phyloP scores from a whole-genome alignment of 2,888 invertebrate species.

The Cheiracanthium punctorium region DNA sequence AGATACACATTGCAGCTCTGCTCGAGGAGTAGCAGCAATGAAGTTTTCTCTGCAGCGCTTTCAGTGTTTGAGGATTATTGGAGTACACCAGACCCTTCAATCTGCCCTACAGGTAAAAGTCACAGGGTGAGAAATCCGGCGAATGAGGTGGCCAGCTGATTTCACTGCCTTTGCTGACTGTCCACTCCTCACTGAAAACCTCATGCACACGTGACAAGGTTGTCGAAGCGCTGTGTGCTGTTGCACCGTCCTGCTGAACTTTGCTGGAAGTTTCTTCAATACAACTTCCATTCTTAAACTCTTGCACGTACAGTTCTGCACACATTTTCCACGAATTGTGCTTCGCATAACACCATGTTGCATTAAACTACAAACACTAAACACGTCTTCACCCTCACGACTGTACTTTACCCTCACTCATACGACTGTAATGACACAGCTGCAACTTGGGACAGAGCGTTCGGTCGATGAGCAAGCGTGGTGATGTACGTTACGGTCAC shows the following conservation, averaged over 20 bases:
- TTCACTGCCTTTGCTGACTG: constrained; percentile 3
- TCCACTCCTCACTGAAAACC: constrained; percentile 5
- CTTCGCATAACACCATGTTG: constrained; percentile 9
- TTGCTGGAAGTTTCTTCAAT: constrained; percentile 12
- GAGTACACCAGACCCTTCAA: constrained; percentile 23
- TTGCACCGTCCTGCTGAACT: constrained; percentile 1
- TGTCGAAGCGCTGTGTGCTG: constrained; percentile 5
- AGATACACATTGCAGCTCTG: background rate
- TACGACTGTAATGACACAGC: constrained; percentile 2
- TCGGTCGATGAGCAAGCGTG: background rate
- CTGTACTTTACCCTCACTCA: too few species aligned
- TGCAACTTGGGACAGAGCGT: background rate
- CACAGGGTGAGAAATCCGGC: constrained; percentile 17
- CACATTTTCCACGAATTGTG: constrained; percentile 6
- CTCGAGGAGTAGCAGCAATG: constrained; percentile 13
- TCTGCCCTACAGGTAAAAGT: constrained; percentile 10
- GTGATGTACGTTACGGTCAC: background rate
- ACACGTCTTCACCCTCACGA: constrained; percentile 6
- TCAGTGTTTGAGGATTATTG: constrained; percentile 3
- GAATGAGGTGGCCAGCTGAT: constrained; percentile 12
- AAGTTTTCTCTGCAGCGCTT: constrained; percentile 16
- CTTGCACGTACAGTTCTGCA: constrained; percentile 8
- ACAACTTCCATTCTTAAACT: constrained; percentile 23
- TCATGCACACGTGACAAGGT: constrained; percentile 9
- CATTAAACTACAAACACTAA: background rate